Percentiles rank a stretch among this genome's conserved stretches.
These are phyloP conservation scores for Rhombomys opimus DNA, from an alignment of 2,113 vertebrate species.

Conservation along the genomic window DNA sequence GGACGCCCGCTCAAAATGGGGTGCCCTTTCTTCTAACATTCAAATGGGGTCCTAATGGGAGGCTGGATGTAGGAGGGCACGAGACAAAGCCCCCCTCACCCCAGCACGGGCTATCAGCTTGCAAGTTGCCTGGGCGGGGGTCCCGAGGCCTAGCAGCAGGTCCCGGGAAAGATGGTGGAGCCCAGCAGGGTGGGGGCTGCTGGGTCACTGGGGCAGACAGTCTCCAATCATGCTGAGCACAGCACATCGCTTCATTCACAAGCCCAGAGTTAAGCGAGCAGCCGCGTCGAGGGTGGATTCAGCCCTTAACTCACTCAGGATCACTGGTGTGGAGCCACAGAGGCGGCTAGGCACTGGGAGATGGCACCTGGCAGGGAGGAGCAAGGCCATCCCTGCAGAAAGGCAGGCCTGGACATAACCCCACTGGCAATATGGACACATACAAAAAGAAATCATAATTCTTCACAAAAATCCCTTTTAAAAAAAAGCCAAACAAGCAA, in stretches of 20 bases:
- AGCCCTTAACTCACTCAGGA: slow-evolving; percentile 85
- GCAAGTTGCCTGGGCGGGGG: not conserved
- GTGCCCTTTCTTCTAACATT: not conserved
- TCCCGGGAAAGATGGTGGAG: not conserved
- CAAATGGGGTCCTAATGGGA: not conserved
- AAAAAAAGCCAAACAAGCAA: not conserved
- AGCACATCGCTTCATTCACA: slow-evolving; percentile 85
- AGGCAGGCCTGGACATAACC: not conserved
- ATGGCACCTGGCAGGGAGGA: not conserved
- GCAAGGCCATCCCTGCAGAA: not conserved
- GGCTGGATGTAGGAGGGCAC: not conserved
- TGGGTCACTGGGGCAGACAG: slow-evolving; percentile 80
- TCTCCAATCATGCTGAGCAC: slow-evolving; percentile 84
- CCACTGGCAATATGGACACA: not conserved
- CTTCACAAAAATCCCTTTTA: slow-evolving; percentile 35
- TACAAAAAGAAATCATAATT: not conserved
- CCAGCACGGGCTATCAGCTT: not conserved
- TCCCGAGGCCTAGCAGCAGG: not conserved
- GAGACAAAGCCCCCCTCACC: not conserved
- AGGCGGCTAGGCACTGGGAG: not conserved
- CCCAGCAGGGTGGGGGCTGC: slow-evolving; percentile 49
- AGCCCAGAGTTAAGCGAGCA: slow-evolving; percentile 81
- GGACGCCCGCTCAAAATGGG: not conserved
- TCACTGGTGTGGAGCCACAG: slow-evolving; percentile 81
- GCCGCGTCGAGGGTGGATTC: slow-evolving; percentile 84